These are phyloP conservation scores for Holcopasites calliopsidis DNA, from an alignment of 1,140 invertebrate genomes.

Conservation along the genomic window DNA sequence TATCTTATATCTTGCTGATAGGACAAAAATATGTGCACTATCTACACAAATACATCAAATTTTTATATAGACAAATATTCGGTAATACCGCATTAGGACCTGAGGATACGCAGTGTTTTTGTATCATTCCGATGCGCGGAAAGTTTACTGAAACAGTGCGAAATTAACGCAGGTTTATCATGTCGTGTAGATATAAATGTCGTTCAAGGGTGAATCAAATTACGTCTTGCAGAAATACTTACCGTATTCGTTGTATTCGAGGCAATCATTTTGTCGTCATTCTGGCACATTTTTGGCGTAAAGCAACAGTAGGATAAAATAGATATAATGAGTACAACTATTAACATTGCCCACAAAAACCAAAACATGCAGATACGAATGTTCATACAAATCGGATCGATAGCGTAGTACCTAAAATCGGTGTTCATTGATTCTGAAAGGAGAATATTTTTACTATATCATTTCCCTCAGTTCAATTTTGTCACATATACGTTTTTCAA, in stretches of 20 bases:
- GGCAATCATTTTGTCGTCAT: not conserved
- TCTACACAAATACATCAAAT: not conserved
- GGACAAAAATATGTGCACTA: not conserved
- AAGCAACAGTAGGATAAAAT: slow-evolving; percentile 61
- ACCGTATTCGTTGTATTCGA: slow-evolving; percentile 5
- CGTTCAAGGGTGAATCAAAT: not conserved
- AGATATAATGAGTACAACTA: slow-evolving; percentile 57
- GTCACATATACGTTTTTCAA: not conserved
- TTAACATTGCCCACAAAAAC: slow-evolving; percentile 65
- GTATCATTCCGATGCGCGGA: too few relatives aligned
- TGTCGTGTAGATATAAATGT: not conserved
- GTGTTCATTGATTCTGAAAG: slow-evolving; percentile 52
- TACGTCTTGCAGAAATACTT: not conserved
- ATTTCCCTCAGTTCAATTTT: not conserved
- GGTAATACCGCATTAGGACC: too few relatives aligned
- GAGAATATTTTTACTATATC: not conserved
- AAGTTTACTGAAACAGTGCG: not conserved
- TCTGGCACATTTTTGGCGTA: slow-evolving; percentile 26
- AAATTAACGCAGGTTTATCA: not conserved
- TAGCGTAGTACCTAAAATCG: slow-evolving; percentile 58
- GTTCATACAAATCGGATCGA: slow-evolving; percentile 65
- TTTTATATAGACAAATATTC: not conserved
- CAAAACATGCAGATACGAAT: slow-evolving; percentile 68
- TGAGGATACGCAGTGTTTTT: too few relatives aligned
- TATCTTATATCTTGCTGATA: slow-evolving; percentile 23